phyloP scores from a whole-genome alignment of 2,113 vertebrate genomes.

The Dinomys branickii region DNA sequence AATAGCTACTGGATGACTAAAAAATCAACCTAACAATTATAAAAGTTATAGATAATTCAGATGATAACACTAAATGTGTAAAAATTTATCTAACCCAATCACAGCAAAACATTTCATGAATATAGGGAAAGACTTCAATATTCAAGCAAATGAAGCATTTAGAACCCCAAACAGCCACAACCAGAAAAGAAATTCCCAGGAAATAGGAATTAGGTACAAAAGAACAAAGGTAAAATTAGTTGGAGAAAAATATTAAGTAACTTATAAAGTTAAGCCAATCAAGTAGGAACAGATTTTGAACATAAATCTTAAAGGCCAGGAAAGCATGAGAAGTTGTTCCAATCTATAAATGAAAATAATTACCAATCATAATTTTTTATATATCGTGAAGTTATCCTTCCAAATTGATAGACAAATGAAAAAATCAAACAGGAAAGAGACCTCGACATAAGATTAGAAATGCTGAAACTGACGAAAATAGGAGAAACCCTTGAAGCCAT shows the following conservation, averaged over 20 bases:
- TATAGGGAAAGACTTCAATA: neutral
- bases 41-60: neutral
- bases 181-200: neutral
- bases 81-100: too few species aligned
- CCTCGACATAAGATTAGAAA: too few species aligned
- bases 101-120: neutral
- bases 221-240: neutral
- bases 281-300: neutral
- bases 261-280: neutral
- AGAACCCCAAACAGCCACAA: neutral
- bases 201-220: neutral
- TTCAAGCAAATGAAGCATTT: neutral
- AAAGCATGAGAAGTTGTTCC: neutral
- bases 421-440: neutral
- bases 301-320: neutral
- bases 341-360: neutral
- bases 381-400: neutral
- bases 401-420: neutral
- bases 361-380: neutral
- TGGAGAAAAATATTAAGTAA: neutral
- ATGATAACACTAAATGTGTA: neutral
- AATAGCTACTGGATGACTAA: neutral
- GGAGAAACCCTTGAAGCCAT: too few species aligned
- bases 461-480: too few species aligned
- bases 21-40: neutral